These are phyloP conservation scores for Eulemur albifrons DNA, from an alignment of 2,797 vertebrate species.

Conservation along the genomic window DNA sequence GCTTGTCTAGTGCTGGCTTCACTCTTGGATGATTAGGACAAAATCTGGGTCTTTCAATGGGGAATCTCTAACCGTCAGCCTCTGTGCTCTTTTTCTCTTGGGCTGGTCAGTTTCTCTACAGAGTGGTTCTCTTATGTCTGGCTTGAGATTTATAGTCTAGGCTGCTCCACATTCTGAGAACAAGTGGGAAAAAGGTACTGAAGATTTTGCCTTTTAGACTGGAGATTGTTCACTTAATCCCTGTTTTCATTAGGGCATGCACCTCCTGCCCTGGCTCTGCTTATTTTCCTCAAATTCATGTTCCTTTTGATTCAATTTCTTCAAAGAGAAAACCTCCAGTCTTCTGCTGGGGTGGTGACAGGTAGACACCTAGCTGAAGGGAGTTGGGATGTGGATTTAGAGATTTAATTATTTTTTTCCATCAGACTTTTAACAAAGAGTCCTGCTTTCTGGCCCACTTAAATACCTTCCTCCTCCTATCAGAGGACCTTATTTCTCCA, in stretches of 20 bases:
- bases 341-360: neutral
- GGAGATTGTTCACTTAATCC: neutral
- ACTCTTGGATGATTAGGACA: neutral
- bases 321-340: neutral
- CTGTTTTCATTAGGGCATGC: neutral
- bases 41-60: neutral
- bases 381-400: neutral
- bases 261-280: neutral
- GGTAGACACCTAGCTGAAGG: neutral
- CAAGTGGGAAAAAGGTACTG: neutral
- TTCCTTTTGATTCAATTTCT: neutral
- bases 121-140: neutral
- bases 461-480: neutral
- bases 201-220: neutral
- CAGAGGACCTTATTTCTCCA: neutral
- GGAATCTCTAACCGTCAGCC: neutral
- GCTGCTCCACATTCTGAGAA: neutral
- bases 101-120: neutral
- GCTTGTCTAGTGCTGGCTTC: neutral
- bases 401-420: neutral
- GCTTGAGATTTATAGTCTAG: neutral
- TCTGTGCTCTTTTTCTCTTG: neutral
- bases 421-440: neutral
- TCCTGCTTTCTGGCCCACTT: neutral
- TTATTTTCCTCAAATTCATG: neutral